These are phyloP conservation scores for Tridacna gigas DNA, from an alignment of 2,888 invertebrate genomes.

Conservation along the genomic window DNA sequence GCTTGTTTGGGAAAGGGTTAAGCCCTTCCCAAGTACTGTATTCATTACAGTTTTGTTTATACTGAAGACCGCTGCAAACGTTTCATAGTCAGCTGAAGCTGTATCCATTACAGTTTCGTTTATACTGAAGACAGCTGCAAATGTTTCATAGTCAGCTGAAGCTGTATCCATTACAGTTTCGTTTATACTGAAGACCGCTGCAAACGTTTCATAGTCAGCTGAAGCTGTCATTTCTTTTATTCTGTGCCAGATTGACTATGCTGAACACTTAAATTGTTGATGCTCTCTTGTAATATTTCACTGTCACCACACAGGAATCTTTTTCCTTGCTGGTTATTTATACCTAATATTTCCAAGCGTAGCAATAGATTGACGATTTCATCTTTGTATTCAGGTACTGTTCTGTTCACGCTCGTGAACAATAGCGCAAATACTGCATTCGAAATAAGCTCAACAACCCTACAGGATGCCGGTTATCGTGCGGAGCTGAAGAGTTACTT, in stretches of 20 bases:
- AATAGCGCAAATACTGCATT: background rate
- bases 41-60: too few species aligned
- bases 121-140: too few species aligned
- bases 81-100: too few species aligned
- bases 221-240: too few species aligned
- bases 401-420: background rate
- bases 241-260: background rate
- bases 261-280: background rate
- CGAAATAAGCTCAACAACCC: background rate
- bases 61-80: too few species aligned
- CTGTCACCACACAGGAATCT: background rate
- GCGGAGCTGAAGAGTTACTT: background rate
- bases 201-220: too few species aligned
- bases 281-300: background rate
- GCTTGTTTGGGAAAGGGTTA: too few species aligned
- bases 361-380: background rate
- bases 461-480: background rate
- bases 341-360: background rate
- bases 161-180: too few species aligned
- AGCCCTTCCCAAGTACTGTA: background rate
- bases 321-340: background rate
- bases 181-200: too few species aligned
- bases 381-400: background rate
- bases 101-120: too few species aligned
- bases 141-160: too few species aligned